Evolutionary conservation across 2,113 vertebrate genomes (phyloP), one percentile per base, ranked within the genome.

Genomic region (Hipposideros armiger): DNA sequence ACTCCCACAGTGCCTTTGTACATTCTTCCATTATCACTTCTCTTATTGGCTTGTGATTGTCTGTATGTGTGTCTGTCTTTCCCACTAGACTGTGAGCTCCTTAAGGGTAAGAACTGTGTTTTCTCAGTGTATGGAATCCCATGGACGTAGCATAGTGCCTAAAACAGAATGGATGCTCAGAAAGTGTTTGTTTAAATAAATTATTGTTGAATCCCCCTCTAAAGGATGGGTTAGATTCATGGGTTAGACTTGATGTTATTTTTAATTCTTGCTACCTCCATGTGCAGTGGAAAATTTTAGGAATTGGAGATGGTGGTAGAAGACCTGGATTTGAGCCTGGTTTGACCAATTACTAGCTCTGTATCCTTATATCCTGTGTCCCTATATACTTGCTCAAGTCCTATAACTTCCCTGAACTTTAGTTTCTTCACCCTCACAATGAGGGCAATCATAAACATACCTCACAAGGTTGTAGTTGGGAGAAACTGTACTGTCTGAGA

Each of bases 151-250:
- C 7, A 32, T 7, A 92, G 32, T 83, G 32, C 26, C 64, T 64
- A 60, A 89, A 97, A 87, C 6, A 96, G 7, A 85, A 60, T n/a
- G 56, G 30, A 9, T 80, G 0, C 50, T 82, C 62, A 87, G 14
- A 94, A 96, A 92, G 5, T 69, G 17, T 64, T 91, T 88, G 9
- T 81, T 66, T 32, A 82, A 90, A 80, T 91, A 60, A 90, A 90
- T 47, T 87, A 73, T 73, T 81, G 30, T 85, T 62, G 60, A 64
- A 28, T 66, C 8, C 11, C 11, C 32, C 20, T 70, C 62, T 87
- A 82, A 94, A 73, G 0, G 81, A 67, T 60, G 24, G 14, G 42
- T 87, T 74, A 60, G 3, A 72, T 81, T 72, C 87, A 58, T 77
- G 14, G 5, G n/a, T 77, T 95, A 52, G 3, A 86, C 78, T 83